These are phyloP conservation scores for Scolopax rusticola DNA, from an alignment of 2,797 vertebrate genomes.

Conservation along the genomic window DNA sequence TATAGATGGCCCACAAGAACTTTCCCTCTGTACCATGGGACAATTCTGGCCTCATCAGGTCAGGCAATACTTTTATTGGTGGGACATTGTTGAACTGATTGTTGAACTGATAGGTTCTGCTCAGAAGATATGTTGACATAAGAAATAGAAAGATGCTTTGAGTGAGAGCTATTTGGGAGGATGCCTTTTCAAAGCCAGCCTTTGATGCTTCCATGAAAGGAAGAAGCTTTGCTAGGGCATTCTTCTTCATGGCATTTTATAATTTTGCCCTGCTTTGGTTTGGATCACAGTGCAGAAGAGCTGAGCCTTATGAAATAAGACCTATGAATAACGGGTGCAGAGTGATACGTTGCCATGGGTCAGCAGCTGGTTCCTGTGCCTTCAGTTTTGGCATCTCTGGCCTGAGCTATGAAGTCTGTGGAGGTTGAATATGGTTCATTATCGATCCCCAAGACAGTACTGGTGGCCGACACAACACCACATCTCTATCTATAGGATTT, in stretches of 20 bases:
- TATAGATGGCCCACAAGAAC: rapidly evolving
- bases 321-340: neutral
- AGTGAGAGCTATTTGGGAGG: neutral
- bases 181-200: neutral
- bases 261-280: neutral
- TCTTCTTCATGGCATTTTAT: neutral
- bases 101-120: neutral
- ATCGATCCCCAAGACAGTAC: neutral
- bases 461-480: too few relatives aligned
- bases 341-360: neutral
- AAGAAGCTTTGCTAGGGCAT: neutral
- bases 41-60: neutral
- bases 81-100: neutral
- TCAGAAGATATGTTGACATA: neutral
- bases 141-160: neutral
- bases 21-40: neutral
- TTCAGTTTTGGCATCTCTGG: neutral
- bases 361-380: neutral
- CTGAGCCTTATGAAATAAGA: neutral
- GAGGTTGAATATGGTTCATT: neutral
- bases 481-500: neutral
- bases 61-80: rapidly evolving
- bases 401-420: neutral
- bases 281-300: neutral
- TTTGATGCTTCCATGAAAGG: neutral